phyloP scores from a whole-genome alignment of 1,140 invertebrate genomes.

The Drosophila lacertosa region DNA sequence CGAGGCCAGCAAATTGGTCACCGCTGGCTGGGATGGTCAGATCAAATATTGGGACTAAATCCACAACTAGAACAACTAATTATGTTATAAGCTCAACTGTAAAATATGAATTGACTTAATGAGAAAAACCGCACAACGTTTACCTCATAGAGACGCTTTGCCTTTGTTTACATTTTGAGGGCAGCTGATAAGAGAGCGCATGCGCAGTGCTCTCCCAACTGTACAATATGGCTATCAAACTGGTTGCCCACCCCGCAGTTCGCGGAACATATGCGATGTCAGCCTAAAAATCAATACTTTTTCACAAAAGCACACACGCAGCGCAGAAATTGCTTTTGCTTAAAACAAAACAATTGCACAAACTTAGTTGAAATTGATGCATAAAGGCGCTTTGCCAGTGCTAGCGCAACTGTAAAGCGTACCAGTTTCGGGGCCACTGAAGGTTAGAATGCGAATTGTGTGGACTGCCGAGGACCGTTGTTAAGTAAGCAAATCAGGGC shows the following conservation, averaged over 20 bases:
- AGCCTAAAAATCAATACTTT: conserved; percentile 73
- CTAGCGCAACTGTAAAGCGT: conserved; percentile 9
- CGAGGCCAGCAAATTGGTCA: conserved; percentile 97
- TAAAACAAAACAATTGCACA: conserved; percentile 6
- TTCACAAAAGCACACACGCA: conserved; percentile 34
- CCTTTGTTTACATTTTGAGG: conserved; percentile 51
- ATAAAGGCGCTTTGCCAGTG: neutral
- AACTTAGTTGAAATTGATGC: conserved; percentile 1
- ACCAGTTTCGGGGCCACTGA: conserved; percentile 18
- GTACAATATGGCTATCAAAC: conserved; percentile 42
- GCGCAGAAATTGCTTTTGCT: conserved; percentile 39
- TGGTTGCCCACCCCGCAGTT: conserved; percentile 28
- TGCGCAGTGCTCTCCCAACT: conserved; percentile 62
- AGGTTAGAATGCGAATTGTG: conserved; percentile 1
- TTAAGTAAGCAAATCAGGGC: conserved; percentile 17
- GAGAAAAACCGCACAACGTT: conserved; percentile 14
- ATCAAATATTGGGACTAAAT: conserved; percentile 99
- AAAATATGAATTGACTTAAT: conserved; percentile 47
- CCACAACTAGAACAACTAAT: conserved; percentile 4
- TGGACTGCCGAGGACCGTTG: neutral
- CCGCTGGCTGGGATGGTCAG: conserved; percentile 98
- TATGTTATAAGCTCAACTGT: conserved; percentile 50
- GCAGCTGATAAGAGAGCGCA: conserved; percentile 62
- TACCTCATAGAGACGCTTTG: neutral
- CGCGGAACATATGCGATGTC: conserved; percentile 69